phyloP scores from a whole-genome alignment of 2,113 vertebrate species.

The Pseudolaguvia tuberculata region DNA sequence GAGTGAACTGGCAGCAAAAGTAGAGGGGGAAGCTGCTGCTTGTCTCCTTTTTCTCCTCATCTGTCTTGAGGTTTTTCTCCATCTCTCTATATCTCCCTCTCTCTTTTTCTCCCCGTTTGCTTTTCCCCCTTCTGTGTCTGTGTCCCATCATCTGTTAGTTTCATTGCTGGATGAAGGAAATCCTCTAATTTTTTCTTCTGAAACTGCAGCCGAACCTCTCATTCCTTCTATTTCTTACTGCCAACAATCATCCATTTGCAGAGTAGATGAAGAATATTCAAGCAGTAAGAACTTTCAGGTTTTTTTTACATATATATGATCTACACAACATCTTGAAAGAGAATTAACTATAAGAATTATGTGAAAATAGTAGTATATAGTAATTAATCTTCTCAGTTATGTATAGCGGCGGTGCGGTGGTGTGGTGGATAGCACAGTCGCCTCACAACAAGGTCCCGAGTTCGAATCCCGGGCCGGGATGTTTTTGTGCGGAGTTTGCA shows the following conservation, averaged over 20 bases:
- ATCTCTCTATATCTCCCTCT: neutral
- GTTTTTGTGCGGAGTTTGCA: too few relatives aligned
- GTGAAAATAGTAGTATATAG: slow-evolving; percentile 4
- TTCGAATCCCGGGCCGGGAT: too few relatives aligned
- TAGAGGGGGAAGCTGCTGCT: slow-evolving; percentile 27
- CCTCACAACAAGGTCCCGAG: too few relatives aligned
- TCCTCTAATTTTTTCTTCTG: slow-evolving; percentile 41
- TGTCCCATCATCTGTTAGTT: slow-evolving; percentile 46
- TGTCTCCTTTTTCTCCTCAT: slow-evolving; percentile 1
- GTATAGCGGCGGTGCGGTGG: too few relatives aligned
- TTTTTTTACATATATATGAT: neutral
- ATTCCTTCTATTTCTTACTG: neutral
- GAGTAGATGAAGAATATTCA: neutral
- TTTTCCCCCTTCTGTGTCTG: slow-evolving; percentile 32
- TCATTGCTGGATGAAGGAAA: slow-evolving; percentile 46
- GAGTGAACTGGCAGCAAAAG: slow-evolving; percentile 54
- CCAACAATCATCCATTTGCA: neutral
- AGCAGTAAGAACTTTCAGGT: neutral
- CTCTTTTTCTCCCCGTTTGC: neutral
- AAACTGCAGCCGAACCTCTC: neutral
- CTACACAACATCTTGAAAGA: neutral
- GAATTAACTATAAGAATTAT: neutral
- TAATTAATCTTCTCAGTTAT: too few relatives aligned
- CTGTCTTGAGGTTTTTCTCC: neutral
- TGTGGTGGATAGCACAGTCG: too few relatives aligned